A percentile compares a stretch with the other conserved stretches of the same genome.
These are phyloP conservation scores for Coendou prehensilis DNA, from an alignment of 2,797 vertebrate species.

Conservation along the genomic window DNA sequence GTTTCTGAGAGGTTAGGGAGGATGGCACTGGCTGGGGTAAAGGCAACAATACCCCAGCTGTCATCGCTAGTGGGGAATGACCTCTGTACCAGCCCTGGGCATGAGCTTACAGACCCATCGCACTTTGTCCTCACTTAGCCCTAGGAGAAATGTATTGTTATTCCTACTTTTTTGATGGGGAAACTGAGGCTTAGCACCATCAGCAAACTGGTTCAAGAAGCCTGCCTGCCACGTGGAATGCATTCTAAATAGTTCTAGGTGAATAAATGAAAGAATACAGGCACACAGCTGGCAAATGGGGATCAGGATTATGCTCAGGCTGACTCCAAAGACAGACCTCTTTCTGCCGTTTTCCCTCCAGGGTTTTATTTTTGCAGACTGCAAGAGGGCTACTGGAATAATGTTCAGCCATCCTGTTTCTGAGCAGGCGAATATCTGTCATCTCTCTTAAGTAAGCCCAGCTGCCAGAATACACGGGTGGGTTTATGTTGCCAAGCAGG, in stretches of 20 bases:
- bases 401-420: constrained; percentile 54
- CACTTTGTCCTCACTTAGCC: not conserved
- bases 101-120: not conserved
- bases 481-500: constrained; percentile 64
- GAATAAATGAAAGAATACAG: not conserved
- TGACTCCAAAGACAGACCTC: not conserved
- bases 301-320: not conserved
- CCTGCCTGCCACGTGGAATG: not conserved
- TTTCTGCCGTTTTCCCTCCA: constrained; percentile 51
- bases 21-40: too few relatives aligned
- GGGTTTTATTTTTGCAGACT: constrained; percentile 65
- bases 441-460: constrained; percentile 56
- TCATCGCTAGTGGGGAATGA: not conserved
- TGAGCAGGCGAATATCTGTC: constrained; percentile 57
- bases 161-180: not conserved
- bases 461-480: constrained; percentile 68
- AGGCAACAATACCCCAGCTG: not conserved
- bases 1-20: not conserved
- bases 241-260: not conserved
- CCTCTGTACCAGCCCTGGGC: not conserved
- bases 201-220: not conserved
- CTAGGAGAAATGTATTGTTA: not conserved
- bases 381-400: constrained; percentile 50
- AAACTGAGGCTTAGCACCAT: not conserved
- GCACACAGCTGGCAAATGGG: not conserved